These are phyloP conservation scores for Drosophila tristis DNA, from an alignment of 1,140 invertebrate species.

Conservation along the genomic window DNA sequence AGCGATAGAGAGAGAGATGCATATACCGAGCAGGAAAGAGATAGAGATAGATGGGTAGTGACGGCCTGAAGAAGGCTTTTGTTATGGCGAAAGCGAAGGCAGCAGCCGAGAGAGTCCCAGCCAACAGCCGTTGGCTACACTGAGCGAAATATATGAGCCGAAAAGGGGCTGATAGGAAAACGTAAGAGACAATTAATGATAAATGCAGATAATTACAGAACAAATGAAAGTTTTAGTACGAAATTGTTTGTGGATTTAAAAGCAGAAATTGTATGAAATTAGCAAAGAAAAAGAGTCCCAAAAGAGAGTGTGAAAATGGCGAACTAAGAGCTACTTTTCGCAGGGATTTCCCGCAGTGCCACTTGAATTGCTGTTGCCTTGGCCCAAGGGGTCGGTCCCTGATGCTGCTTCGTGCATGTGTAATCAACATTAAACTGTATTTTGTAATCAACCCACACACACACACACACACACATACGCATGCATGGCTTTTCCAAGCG, in stretches of 20 bases:
- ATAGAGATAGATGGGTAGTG: constrained; percentile 6
- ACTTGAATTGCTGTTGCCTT: constrained; percentile 18
- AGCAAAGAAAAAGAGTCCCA: no score
- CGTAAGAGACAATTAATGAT: no score
- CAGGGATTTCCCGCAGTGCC: constrained; percentile 2
- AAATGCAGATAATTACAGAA: not conserved
- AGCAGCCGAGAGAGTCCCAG: constrained; percentile 20
- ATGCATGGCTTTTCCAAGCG: constrained; percentile 48
- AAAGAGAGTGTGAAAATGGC: no score
- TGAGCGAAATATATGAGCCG: not conserved
- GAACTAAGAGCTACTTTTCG: not conserved
- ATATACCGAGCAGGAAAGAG: not conserved
- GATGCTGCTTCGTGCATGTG: constrained; percentile 56
- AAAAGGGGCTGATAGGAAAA: no score
- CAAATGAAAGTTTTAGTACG: not conserved
- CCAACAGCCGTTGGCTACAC: constrained; percentile 35
- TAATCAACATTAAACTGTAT: constrained; percentile 81
- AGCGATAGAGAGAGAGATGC: constrained; percentile 1
- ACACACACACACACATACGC: constrained; percentile 13
- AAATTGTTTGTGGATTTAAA: no score
- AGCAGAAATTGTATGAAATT: no score
- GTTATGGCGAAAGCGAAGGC: constrained; percentile 53
- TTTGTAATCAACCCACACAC: constrained; percentile 73
- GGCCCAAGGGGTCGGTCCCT: constrained; percentile 31
- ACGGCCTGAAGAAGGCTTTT: constrained; percentile 39